Evolutionary conservation across 2,113 vertebrate species (phyloP).

Genomic region (Hypocryptadius cinnamomeus): DNA sequence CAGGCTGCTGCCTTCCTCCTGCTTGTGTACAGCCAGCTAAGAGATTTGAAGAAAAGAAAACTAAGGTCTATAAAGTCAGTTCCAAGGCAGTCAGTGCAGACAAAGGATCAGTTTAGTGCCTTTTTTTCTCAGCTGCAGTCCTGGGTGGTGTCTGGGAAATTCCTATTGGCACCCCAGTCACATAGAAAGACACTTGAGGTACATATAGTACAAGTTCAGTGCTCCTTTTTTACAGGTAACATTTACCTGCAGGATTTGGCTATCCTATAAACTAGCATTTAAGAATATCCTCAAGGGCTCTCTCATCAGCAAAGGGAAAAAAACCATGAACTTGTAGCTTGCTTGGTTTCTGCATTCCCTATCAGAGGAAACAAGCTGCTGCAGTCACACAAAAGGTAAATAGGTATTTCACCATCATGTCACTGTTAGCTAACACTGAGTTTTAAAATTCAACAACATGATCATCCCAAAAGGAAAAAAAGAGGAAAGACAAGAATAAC

Average conservation of each 20-base stretch:
- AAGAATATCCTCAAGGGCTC: neutral
- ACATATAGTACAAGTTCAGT: neutral
- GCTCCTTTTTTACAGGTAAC: neutral
- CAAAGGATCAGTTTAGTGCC: neutral
- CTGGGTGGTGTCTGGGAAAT: neutral
- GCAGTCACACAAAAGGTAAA: neutral
- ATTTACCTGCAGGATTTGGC: neutral
- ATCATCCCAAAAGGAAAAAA: neutral
- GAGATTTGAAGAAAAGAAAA: neutral
- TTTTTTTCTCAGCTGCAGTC: neutral
- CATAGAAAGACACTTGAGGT: neutral
- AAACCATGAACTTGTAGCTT: neutral
- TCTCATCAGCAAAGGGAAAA: neutral
- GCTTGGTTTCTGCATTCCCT: neutral
- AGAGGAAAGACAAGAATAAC: neutral
- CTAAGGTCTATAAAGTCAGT: neutral
- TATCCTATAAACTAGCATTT: neutral
- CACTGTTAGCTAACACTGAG: neutral
- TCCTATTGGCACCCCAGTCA: neutral
- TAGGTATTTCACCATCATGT: neutral
- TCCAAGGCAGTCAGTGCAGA: neutral
- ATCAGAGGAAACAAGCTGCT: neutral
- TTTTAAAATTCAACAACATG: constrained; percentile 7
- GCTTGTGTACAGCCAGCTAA: neutral
- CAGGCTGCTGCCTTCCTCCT: neutral